Percentiles rank a stretch among this genome's conserved stretches.
Evolutionary conservation across 2,797 vertebrate genomes (phyloP).

Genomic region (Pterois miles): DNA sequence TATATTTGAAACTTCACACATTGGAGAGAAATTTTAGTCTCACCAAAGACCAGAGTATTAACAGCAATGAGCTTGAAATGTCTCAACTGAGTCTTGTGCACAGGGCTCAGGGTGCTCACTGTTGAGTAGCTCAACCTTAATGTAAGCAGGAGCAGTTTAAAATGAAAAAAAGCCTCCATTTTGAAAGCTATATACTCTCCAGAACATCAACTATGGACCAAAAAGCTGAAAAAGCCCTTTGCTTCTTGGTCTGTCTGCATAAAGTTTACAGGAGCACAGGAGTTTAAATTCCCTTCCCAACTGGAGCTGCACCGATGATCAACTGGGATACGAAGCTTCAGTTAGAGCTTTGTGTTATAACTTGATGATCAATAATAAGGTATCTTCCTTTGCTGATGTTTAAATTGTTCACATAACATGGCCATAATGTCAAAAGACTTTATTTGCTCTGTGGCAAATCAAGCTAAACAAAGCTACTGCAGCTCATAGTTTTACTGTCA

Average conservation of each 20-base stretch:
- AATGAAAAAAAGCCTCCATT: not conserved
- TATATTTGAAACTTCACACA: not conserved
- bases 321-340: too few relatives aligned
- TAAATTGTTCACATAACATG: not conserved
- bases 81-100: not conserved
- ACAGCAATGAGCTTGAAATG: not conserved
- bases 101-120: not conserved
- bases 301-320: not conserved
- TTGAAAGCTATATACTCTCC: not conserved
- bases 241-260: slow-evolving; percentile 10
- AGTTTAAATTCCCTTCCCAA: slow-evolving; percentile 1
- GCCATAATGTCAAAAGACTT: slow-evolving; percentile 7
- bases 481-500: slow-evolving; percentile 27
- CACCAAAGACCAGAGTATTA: slow-evolving; percentile 55
- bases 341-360: too few relatives aligned
- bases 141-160: slow-evolving; percentile 1
- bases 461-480: slow-evolving; percentile 2
- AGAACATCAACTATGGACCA: slow-evolving; percentile 26
- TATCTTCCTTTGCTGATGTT: not conserved
- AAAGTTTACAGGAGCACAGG: slow-evolving; percentile 4
- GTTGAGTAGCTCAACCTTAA: not conserved
- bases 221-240: slow-evolving; percentile 1
- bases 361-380: not conserved
- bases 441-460: not conserved
- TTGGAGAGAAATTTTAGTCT: slow-evolving; percentile 21